phyloP scores from a whole-genome alignment of 1,140 invertebrate species.

The Campoletis sonorensis region DNA sequence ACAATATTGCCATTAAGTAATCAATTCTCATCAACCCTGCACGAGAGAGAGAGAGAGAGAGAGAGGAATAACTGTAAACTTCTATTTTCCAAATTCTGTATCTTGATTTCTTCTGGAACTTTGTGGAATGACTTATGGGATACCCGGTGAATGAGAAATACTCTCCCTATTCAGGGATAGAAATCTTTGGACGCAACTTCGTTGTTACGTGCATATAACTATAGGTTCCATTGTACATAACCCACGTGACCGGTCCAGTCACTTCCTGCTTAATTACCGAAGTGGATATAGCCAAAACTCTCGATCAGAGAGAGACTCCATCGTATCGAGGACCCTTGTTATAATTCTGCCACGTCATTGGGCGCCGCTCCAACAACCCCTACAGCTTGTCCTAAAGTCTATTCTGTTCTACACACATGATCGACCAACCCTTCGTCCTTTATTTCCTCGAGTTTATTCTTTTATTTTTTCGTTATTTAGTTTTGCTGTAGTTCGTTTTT shows the following conservation, averaged over 20 bases:
- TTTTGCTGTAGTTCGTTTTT: too few species aligned
- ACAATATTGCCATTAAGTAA: too few species aligned
- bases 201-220: constrained; percentile 9
- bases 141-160: neutral
- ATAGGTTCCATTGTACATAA: neutral
- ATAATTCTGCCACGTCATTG: constrained; percentile 33
- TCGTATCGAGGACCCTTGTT: constrained; percentile 12
- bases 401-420: neutral
- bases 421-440: neutral
- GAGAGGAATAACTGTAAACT: neutral
- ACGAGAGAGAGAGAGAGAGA: too few species aligned
- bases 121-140: too few species aligned
- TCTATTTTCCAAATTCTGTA: neutral
- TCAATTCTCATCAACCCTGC: too few species aligned
- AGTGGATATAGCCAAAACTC: constrained; percentile 26
- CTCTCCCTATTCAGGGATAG: neutral
- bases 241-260: constrained; percentile 35
- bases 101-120: neutral
- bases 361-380: constrained; percentile 33
- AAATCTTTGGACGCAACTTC: constrained; percentile 25
- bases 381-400: neutral
- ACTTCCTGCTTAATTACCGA: constrained; percentile 42
- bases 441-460: neutral
- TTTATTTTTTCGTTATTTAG: neutral
- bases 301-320: constrained; percentile 6